Evolutionary conservation across 2,888 invertebrate species (phyloP).

Genomic region (Metallyticus violacea): DNA sequence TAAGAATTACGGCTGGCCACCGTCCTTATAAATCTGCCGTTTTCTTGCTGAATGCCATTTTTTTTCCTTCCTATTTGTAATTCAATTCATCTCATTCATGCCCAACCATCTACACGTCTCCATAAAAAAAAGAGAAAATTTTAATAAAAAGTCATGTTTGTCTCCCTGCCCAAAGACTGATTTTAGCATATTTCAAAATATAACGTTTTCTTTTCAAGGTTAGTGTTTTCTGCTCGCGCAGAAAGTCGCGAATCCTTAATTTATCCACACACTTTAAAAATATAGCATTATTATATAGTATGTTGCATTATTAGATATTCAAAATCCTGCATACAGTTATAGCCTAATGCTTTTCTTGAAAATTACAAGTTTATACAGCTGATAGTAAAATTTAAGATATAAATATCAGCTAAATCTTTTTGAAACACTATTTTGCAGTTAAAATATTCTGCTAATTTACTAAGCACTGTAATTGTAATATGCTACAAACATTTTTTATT

Average conservation of each 20-base stretch:
- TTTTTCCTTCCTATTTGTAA: not conserved
- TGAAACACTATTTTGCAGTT: not conserved
- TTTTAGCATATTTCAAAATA: not conserved
- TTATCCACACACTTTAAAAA: not conserved
- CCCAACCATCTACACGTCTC: not conserved
- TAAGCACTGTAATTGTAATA: not conserved
- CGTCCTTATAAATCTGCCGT: constrained; percentile 8
- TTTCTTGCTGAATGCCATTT: constrained; percentile 3
- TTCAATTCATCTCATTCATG: not conserved
- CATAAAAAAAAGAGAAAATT: not conserved
- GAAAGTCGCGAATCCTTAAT: not conserved
- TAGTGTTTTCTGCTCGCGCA: not conserved
- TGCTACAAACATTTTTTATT: not conserved
- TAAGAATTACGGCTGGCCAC: not conserved
- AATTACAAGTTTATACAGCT: not conserved
- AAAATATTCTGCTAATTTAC: not conserved
- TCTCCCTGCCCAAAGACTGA: constrained; percentile 6
- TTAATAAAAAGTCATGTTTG: not conserved
- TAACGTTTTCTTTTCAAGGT: not conserved
- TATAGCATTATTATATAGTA: not conserved
- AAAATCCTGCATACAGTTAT: not conserved
- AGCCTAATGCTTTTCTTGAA: not conserved
- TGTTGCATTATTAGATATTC: not conserved
- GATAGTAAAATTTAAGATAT: not conserved
- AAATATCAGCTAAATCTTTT: not conserved